phyloP scores from a whole-genome alignment of 2,113 vertebrate genomes.

The Hippocampus abdominalis region DNA sequence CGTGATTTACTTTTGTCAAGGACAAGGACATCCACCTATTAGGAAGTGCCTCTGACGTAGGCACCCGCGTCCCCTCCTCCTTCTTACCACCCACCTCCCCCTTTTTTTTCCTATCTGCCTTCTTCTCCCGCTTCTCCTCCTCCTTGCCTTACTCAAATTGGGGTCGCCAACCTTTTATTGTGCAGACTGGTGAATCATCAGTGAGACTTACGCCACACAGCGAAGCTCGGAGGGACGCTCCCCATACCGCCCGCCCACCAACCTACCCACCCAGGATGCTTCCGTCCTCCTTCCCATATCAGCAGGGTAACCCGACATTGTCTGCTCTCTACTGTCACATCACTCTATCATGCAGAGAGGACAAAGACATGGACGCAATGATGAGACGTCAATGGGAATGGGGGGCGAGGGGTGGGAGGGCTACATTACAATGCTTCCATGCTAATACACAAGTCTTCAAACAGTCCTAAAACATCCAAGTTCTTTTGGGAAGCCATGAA shows the following conservation, averaged over 20 bases:
- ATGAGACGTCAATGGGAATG: conserved; percentile 40
- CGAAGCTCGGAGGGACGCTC: conserved; percentile 34
- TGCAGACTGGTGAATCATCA: conserved; percentile 71
- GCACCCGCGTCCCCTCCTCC: conserved; percentile 48
- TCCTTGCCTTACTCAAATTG: conserved; percentile 71
- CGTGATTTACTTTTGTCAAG: conserved; percentile 75
- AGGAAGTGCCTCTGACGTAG: conserved; percentile 69
- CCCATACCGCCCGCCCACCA: conserved; percentile 13
- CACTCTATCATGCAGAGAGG: conserved; percentile 49
- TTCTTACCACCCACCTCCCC: conserved; percentile 49
- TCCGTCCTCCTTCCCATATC: conserved; percentile 67
- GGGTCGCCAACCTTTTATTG: conserved; percentile 69
- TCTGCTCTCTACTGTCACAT: conserved; percentile 71
- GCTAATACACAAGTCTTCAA: conserved; percentile 13
- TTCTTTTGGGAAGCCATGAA: background rate
- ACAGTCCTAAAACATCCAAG: background rate
- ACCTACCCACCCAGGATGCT: conserved; percentile 43
- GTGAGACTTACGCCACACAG: conserved; percentile 25
- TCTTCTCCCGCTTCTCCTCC: conserved; percentile 59
- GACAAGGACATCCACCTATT: conserved; percentile 77
- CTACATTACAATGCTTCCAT: conserved; percentile 10
- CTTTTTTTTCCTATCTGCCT: conserved; percentile 40
- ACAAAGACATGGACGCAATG: conserved; percentile 38
- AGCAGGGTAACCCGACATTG: conserved; percentile 72
- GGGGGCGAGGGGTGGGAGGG: background rate